A percentile compares a stretch with the other conserved stretches of the same genome.
Evolutionary conservation across 2,113 vertebrate genomes (phyloP).

Genomic region (Lepus europaeus): DNA sequence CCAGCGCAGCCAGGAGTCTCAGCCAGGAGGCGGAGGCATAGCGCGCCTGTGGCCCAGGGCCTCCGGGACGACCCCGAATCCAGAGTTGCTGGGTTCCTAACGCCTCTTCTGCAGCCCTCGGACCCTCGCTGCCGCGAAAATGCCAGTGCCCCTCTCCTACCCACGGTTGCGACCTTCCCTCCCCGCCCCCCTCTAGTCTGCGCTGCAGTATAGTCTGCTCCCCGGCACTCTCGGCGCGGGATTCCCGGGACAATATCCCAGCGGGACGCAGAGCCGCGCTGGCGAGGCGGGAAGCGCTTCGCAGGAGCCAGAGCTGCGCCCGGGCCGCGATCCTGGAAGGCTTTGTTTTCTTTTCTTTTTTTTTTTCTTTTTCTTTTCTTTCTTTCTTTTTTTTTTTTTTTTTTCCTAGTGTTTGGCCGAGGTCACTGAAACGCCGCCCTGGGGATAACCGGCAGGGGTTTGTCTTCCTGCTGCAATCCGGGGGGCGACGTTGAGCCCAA

Average conservation of each 20-base stretch:
- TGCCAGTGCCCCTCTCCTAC: background rate
- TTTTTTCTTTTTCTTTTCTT: background rate
- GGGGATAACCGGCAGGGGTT: background rate
- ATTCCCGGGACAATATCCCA: rapidly evolving
- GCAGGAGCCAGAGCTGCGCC: rapidly evolving
- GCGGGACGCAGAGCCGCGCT: rapidly evolving
- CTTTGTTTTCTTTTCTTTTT: background rate
- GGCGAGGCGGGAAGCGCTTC: background rate
- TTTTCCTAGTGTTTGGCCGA: background rate
- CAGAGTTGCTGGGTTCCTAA: background rate
- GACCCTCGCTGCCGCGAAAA: background rate
- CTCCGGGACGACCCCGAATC: background rate
- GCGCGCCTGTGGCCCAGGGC: background rate
- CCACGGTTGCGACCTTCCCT: background rate
- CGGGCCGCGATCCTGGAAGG: rapidly evolving
- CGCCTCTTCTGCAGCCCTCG: background rate
- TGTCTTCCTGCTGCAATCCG: background rate
- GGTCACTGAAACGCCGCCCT: background rate
- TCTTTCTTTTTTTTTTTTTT: background rate
- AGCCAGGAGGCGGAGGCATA: background rate
- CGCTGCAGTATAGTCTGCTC: background rate
- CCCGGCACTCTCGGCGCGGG: rapidly evolving
- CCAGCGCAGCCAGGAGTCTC: background rate
- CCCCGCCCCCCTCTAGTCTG: too few relatives aligned
- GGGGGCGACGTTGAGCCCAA: background rate